Conservation (phyloP, 2,888 invertebrate species). For the Rhagium mordax region DNA sequence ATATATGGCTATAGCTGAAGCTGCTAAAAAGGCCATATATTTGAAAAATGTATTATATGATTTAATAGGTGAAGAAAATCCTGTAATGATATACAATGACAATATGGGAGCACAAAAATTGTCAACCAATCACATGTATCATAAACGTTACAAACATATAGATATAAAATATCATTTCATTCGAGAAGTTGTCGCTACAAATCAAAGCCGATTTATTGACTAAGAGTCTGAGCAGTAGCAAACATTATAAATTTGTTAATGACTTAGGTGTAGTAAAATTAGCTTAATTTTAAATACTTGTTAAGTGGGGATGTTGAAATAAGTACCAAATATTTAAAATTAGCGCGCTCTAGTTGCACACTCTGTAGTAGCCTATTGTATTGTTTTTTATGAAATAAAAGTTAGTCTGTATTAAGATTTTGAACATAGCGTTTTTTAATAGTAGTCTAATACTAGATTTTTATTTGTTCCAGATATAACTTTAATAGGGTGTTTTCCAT, state of each 20-base stretch:
- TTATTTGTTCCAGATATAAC: background rate
- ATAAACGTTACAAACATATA: conserved; percentile 41
- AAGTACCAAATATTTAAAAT: no score
- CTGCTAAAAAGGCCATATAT: conserved; percentile 35
- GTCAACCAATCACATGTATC: conserved; percentile 33
- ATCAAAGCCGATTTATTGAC: background rate
- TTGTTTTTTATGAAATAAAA: no score
- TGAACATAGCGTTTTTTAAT: no score
- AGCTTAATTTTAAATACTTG: background rate
- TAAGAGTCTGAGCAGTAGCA: background rate
- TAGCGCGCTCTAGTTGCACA: no score
- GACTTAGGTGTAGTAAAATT: background rate
- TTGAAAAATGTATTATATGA: conserved; percentile 39
- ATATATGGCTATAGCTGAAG: conserved; percentile 33
- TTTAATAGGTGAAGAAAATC: conserved; percentile 17
- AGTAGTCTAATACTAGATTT: background rate
- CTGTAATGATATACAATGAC: conserved; percentile 34
- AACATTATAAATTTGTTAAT: conserved; percentile 14
- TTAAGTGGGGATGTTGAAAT: background rate
- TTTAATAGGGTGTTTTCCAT: no score
- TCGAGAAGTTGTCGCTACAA: conserved; percentile 34
- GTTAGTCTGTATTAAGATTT: no score
- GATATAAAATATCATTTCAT: conserved; percentile 43
- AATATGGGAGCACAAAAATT: conserved; percentile 38
- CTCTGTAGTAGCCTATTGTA: no score